Percentiles rank a stretch among this genome's conserved stretches.
Evolutionary conservation across 2,113 vertebrate species (phyloP).

Genomic region (Platysternon megacephalum): DNA sequence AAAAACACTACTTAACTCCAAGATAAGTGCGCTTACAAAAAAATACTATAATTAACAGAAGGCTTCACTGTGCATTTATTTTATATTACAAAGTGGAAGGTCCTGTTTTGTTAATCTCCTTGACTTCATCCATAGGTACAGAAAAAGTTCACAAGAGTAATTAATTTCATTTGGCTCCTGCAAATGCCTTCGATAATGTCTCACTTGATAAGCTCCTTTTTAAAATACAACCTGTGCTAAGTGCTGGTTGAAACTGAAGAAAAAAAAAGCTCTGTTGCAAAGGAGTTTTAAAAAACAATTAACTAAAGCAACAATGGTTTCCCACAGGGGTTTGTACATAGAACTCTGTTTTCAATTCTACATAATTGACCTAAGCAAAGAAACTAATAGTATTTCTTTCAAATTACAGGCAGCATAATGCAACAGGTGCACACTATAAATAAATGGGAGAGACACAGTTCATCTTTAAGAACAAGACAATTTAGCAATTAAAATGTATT

Average conservation of each 20-base stretch:
- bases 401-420: background rate
- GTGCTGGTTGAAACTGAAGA: fast-evolving
- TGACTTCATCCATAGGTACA: background rate
- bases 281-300: background rate
- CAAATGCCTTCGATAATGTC: background rate
- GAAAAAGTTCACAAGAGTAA: background rate
- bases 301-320: background rate
- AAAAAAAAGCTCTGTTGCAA: background rate
- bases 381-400: background rate
- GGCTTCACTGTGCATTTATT: background rate
- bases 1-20: background rate
- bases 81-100: background rate
- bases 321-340: background rate
- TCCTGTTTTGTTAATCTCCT: background rate
- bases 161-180: background rate
- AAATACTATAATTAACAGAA: background rate
- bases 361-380: background rate
- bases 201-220: background rate
- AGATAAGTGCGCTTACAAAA: background rate
- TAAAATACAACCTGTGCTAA: background rate
- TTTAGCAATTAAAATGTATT: background rate
- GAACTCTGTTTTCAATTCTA: background rate
- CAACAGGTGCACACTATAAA: background rate
- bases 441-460: background rate
- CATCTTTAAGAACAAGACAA: background rate